Percentiles rank a stretch among this genome's conserved stretches.
Conservation (phyloP, 2,888 invertebrate species). For the Caenorhabditis drosophilae region DNA sequence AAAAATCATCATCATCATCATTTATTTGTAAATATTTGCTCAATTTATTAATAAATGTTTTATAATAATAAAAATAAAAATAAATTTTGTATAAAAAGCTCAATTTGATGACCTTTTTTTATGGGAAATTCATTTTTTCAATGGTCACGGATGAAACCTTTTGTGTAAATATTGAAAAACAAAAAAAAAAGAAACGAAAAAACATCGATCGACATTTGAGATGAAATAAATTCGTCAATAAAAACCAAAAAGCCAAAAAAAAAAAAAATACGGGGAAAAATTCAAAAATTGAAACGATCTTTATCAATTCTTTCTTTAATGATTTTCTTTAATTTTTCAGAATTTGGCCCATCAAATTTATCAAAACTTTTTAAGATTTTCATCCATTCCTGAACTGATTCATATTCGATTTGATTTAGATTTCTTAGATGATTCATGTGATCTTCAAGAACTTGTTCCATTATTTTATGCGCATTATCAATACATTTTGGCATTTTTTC, state of each 20-base stretch:
- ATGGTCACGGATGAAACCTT: not conserved
- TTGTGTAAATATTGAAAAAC: not conserved
- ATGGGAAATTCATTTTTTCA: not conserved
- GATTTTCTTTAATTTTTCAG: not conserved
- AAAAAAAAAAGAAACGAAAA: no score
- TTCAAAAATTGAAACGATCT: not conserved
- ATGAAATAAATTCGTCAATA: not conserved
- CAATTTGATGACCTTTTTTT: not conserved
- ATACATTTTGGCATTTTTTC: not conserved
- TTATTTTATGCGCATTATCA: not conserved
- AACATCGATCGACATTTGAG: not conserved
- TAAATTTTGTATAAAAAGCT: not conserved
- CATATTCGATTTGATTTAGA: not conserved
- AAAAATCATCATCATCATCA: not conserved
- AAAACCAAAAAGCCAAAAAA: not conserved
- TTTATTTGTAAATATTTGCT: slow-evolving; percentile 42
- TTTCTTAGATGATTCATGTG: not conserved
- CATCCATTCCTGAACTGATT: not conserved
- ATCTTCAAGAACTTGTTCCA: not conserved
- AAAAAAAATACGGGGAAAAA: not conserved
- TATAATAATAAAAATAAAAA: not conserved
- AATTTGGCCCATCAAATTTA: not conserved
- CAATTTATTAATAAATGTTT: slow-evolving; percentile 11
- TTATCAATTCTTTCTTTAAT: not conserved
- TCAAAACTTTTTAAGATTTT: not conserved